Evolutionary conservation across 2,113 vertebrate species (phyloP).

Genomic region (Platysternon megacephalum): DNA sequence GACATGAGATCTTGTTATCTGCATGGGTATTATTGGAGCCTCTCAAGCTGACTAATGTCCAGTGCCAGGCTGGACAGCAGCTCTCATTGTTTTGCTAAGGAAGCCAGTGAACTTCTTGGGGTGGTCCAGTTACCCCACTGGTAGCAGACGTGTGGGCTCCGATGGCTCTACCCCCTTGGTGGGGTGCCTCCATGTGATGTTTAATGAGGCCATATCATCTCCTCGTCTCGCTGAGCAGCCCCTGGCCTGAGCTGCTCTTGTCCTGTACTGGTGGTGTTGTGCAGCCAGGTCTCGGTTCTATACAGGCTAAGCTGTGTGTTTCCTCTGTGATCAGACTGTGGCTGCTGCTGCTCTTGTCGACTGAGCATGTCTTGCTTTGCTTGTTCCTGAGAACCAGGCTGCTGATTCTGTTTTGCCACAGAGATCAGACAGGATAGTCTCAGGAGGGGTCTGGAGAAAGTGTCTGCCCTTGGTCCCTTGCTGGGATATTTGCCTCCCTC

Average conservation of each 20-base stretch:
- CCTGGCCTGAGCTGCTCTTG: fast-evolving
- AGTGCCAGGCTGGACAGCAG: neutral
- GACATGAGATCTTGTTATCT: neutral
- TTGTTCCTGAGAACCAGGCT: neutral
- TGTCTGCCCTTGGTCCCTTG: neutral
- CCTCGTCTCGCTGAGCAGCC: neutral
- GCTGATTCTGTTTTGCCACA: neutral
- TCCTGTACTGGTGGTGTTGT: fast-evolving
- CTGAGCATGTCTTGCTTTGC: neutral
- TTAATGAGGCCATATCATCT: neutral
- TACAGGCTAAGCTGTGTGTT: neutral
- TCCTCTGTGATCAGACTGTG: neutral
- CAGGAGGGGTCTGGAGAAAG: neutral
- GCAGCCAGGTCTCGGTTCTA: fast-evolving
- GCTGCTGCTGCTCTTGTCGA: neutral
- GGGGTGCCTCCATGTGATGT: neutral
- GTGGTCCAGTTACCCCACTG: neutral
- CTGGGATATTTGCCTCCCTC: neutral
- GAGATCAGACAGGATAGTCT: neutral
- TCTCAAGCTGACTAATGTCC: neutral
- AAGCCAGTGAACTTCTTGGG: fast-evolving
- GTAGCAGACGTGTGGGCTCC: neutral
- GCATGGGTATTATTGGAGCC: neutral
- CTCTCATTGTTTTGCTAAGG: neutral
- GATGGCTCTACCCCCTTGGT: fast-evolving